These are phyloP conservation scores for Dimorphilus gyrociliatus DNA, from an alignment of 2,888 invertebrate genomes.

Conservation along the genomic window DNA sequence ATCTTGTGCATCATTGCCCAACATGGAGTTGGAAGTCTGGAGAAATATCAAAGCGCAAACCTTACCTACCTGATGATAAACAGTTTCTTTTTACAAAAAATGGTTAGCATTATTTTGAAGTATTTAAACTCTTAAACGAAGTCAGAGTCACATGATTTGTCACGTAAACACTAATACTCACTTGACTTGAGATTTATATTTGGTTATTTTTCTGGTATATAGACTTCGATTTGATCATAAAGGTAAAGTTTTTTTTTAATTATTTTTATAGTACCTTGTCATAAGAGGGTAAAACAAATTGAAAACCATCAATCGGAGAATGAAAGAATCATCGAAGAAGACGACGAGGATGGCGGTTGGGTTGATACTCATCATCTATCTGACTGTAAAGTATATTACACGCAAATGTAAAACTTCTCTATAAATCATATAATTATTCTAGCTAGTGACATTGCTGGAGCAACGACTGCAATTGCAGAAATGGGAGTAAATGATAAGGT, in stretches of 20 bases:
- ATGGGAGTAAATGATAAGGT: conserved; percentile 61
- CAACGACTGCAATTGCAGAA: conserved; percentile 62
- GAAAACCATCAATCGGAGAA: conserved; percentile 68
- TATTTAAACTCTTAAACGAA: background rate
- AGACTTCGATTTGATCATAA: no score
- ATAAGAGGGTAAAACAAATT: conserved; percentile 81
- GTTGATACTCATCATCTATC: conserved; percentile 83
- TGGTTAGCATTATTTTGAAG: conserved; percentile 34
- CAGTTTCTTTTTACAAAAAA: conserved; percentile 92
- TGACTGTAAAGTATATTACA: conserved; percentile 12
- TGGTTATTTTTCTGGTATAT: no score
- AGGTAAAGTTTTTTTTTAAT: background rate
- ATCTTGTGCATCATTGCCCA: conserved; percentile 94
- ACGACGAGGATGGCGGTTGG: conserved; percentile 73
- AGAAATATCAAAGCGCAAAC: conserved; percentile 68
- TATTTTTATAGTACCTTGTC: conserved; percentile 61
- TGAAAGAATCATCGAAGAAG: conserved; percentile 70
- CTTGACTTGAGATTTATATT: no score
- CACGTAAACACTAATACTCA: no score
- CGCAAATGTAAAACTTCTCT: background rate
- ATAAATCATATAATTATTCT: conserved; percentile 4
- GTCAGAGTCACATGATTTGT: background rate
- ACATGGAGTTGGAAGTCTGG: conserved; percentile 97
- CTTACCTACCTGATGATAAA: conserved; percentile 81
- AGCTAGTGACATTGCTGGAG: conserved; percentile 13